Percentiles rank a stretch among this genome's conserved stretches.
These are phyloP conservation scores for Perca flavescens DNA, from an alignment of 2,113 vertebrate genomes.

Conservation along the genomic window DNA sequence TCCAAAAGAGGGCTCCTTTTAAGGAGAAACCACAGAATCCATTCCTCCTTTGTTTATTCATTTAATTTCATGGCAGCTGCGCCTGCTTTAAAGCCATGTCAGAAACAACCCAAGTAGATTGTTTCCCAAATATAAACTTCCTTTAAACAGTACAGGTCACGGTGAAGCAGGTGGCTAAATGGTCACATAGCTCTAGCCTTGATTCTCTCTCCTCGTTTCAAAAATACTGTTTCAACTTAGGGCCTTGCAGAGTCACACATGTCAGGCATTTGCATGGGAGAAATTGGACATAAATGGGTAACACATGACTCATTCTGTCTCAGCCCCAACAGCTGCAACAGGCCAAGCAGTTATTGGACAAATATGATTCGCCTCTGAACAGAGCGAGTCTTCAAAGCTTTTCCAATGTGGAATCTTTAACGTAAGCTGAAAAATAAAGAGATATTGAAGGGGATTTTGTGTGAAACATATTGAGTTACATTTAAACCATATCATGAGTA, in stretches of 20 bases:
- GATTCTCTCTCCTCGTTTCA: conserved; percentile 47
- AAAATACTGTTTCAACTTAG: conserved; percentile 65
- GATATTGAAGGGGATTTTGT: conserved; percentile 70
- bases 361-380: conserved; percentile 78
- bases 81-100: conserved; percentile 30
- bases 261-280: conserved; percentile 79
- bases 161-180: conserved; percentile 69
- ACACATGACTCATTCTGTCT: conserved; percentile 78
- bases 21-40: conserved; percentile 50
- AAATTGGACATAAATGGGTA: conserved; percentile 80
- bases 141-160: conserved; percentile 47
- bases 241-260: conserved; percentile 73
- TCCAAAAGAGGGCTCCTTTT: conserved; percentile 53
- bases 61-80: conserved; percentile 59
- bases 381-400: conserved; percentile 74
- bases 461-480: conserved; percentile 74
- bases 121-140: conserved; percentile 53
- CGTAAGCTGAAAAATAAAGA: conserved; percentile 74
- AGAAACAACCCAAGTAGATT: conserved; percentile 42
- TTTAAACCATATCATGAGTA: conserved; percentile 60
- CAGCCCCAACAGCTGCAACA: conserved; percentile 77
- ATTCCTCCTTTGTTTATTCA: conserved; percentile 49
- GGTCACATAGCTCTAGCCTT: conserved; percentile 48
- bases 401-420: conserved; percentile 77
- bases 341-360: conserved; percentile 78